Percentiles rank a stretch among this genome's conserved stretches.
These are phyloP conservation scores for Bos indicus DNA, from an alignment of 2,113 vertebrate species.

Conservation along the genomic window DNA sequence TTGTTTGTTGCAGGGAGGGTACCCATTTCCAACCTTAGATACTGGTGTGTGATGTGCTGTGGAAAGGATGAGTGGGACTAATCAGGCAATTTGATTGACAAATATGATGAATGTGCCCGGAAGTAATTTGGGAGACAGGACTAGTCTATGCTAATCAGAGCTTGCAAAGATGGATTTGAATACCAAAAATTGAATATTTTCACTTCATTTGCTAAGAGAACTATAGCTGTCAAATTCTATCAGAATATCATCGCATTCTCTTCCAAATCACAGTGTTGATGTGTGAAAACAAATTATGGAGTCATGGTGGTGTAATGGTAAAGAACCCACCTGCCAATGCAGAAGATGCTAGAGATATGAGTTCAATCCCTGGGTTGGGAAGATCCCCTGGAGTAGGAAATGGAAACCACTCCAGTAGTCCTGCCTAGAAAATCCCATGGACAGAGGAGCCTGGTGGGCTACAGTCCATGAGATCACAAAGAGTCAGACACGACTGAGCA, in stretches of 20 bases:
- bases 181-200: neutral
- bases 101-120: neutral
- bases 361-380: neutral
- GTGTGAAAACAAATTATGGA: neutral
- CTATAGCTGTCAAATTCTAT: neutral
- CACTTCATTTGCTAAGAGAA: slow-evolving; percentile 1
- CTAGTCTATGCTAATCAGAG: neutral
- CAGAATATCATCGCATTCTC: neutral
- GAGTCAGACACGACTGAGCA: neutral
- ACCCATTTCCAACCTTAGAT: neutral
- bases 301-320: neutral
- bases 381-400: neutral
- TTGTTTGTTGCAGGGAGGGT: neutral
- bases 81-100: neutral
- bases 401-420: neutral
- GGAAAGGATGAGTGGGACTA: neutral
- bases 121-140: neutral
- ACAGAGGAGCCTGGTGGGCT: neutral
- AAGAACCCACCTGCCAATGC: neutral
- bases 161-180: neutral
- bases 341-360: neutral
- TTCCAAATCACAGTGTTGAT: slow-evolving; percentile 20
- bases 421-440: neutral
- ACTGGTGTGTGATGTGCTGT: neutral
- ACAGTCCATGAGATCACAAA: neutral